These are phyloP conservation scores for Halichoerus grypus DNA, from an alignment of 2,113 vertebrate species.

Conservation along the genomic window DNA sequence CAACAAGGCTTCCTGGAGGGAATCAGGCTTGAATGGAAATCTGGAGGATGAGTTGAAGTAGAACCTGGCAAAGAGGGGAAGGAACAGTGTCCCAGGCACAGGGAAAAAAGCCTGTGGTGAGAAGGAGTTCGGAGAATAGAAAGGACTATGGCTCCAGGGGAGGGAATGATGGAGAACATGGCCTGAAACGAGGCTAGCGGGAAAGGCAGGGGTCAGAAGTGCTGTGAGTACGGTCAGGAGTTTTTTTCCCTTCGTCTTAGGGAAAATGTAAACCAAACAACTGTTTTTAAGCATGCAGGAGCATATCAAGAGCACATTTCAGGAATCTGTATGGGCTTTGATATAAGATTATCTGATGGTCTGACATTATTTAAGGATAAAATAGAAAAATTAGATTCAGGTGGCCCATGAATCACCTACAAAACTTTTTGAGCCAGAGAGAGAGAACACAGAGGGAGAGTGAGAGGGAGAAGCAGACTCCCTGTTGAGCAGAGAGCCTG, in stretches of 20 bases:
- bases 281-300: neutral
- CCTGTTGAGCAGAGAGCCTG: too few species aligned
- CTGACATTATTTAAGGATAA: neutral
- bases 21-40: neutral
- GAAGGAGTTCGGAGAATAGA: neutral
- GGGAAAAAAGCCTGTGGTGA: neutral
- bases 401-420: neutral
- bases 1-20: neutral
- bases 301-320: neutral
- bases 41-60: neutral
- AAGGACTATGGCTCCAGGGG: neutral
- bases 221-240: neutral
- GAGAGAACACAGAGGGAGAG: too few species aligned
- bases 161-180: neutral
- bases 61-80: neutral
- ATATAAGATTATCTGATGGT: neutral
- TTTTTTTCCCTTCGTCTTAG: neutral
- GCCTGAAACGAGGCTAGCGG: neutral
- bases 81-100: neutral
- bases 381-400: constrained; percentile 40
- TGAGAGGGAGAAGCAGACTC: too few species aligned
- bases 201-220: neutral
- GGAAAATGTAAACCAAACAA: constrained; percentile 25
- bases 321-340: neutral
- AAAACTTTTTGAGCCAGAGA: neutral